Conservation (phyloP, 2,113 vertebrate species). For the Gavialis gangeticus region DNA sequence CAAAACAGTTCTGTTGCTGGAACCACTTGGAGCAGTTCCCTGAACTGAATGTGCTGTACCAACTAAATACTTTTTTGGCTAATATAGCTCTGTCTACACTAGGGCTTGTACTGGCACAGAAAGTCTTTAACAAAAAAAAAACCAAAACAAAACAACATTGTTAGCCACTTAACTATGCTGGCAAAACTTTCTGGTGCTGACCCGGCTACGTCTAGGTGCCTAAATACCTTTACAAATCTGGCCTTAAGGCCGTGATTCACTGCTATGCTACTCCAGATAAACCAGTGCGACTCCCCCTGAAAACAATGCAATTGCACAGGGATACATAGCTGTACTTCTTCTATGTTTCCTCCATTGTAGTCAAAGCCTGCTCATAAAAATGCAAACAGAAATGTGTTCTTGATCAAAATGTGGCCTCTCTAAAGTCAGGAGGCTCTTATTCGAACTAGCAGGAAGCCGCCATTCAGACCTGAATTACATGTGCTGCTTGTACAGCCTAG, state of each 20-base stretch:
- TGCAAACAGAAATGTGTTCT: not conserved
- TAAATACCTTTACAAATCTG: not conserved
- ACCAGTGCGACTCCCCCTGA: not conserved
- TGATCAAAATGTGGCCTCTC: not conserved
- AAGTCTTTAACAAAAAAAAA: not conserved
- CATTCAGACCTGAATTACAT: not conserved
- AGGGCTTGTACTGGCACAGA: not conserved
- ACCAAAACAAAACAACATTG: not conserved
- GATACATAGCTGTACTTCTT: not conserved
- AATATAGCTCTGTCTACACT: not conserved
- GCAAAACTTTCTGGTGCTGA: rapidly evolving
- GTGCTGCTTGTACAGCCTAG: not conserved
- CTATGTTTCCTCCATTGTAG: not conserved
- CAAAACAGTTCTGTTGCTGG: not conserved
- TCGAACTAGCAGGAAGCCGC: not conserved
- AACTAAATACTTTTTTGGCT: not conserved
- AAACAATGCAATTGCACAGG: no score
- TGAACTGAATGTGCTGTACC: not conserved
- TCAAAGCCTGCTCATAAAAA: constrained; percentile 2
- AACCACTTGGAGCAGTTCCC: not conserved
- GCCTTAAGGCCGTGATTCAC: not conserved
- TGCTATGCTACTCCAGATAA: rapidly evolving
- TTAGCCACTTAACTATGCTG: rapidly evolving
- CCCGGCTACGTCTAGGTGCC: rapidly evolving
- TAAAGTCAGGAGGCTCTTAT: not conserved